phyloP scores from a whole-genome alignment of 2,113 vertebrate species.

The Pagrus major region DNA sequence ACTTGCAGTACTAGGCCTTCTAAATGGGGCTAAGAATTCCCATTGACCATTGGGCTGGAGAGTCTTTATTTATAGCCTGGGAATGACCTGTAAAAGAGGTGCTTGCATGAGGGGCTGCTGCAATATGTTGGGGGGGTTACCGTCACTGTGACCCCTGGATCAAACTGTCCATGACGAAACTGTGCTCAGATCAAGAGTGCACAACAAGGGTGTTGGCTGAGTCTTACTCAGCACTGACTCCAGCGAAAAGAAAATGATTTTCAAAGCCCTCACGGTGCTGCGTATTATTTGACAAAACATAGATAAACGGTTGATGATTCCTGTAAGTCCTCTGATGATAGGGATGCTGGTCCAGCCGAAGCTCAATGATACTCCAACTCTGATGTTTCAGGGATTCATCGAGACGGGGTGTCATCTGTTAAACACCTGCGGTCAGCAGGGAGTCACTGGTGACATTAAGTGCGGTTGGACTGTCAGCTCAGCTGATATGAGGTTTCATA shows the following conservation, averaged over 20 bases:
- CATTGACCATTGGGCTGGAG: slow-evolving; percentile 45
- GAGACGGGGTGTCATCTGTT: slow-evolving; percentile 52
- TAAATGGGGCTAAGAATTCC: slow-evolving; percentile 39
- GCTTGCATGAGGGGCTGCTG: neutral
- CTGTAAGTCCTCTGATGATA: slow-evolving; percentile 61
- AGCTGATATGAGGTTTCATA: slow-evolving; percentile 64
- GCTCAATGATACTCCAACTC: slow-evolving; percentile 5
- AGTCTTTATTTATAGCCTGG: slow-evolving; percentile 63
- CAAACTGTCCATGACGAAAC: neutral
- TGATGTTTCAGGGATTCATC: slow-evolving; percentile 38
- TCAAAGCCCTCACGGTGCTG: slow-evolving; percentile 25
- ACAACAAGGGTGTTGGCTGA: slow-evolving; percentile 19
- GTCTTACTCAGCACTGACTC: slow-evolving; percentile 70
- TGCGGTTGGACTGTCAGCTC: slow-evolving; percentile 47
- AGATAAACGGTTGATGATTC: slow-evolving; percentile 38
- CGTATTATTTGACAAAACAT: slow-evolving; percentile 27
- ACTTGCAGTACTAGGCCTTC: slow-evolving; percentile 10
- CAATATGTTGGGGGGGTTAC: neutral
- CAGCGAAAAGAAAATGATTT: slow-evolving; percentile 50
- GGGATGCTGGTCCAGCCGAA: slow-evolving; percentile 36
- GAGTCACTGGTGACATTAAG: slow-evolving; percentile 42
- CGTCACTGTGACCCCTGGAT: slow-evolving; percentile 20
- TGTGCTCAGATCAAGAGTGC: neutral
- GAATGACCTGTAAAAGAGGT: slow-evolving; percentile 24
- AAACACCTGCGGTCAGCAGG: slow-evolving; percentile 44